Evolutionary conservation across 2,888 invertebrate species (phyloP), one percentile per base, ranked within the genome.

Genomic region (Apodemia zela): DNA sequence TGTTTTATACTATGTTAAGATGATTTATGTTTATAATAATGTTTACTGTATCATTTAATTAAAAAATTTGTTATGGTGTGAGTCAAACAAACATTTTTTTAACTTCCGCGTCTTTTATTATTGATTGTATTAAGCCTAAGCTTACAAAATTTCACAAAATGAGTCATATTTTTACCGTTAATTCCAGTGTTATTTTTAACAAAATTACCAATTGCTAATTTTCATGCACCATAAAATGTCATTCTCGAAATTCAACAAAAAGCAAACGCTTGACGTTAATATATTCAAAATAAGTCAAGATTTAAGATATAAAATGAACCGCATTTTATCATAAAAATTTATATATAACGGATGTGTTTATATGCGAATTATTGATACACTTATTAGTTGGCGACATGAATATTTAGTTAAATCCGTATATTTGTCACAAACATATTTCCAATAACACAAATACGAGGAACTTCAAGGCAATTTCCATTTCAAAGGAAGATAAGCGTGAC

Each of bases 281-380:
- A 8, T 57, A 57, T 57, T 57, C 54, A 57, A 6, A 11, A 57
- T 57, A 29, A 57, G 5, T 57, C 15, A 57, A 57, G 21, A 51
- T 51, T 25, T 29, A 21, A 57, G 29, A 57, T 29, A 57, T 57
- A 25, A 57, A 57, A 25, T 29, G 15, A 29, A 25, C 54, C 29
- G 54, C 54, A 25, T 29, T 15, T 29, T n/a, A 57, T 57, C 51
- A 18, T 51, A 54, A 29, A 54, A 57, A 57, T 57, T n/a, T 15
- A 57, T 25, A n/a, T 54, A 7, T 15, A 25, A 25, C 25, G 25
- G 54, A 54, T 54, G 21, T 54, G 21, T 51, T 51, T 25, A 25
- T 21, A 21, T 42, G 42, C 42, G 42, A 42, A 42, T 21, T 54
- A 25, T 25, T 54, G 21, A 54, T 13, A 54, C 13, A 49, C 17